These are phyloP conservation scores for Acridotheres tristis DNA, from an alignment of 2,797 vertebrate genomes.

Conservation along the genomic window DNA sequence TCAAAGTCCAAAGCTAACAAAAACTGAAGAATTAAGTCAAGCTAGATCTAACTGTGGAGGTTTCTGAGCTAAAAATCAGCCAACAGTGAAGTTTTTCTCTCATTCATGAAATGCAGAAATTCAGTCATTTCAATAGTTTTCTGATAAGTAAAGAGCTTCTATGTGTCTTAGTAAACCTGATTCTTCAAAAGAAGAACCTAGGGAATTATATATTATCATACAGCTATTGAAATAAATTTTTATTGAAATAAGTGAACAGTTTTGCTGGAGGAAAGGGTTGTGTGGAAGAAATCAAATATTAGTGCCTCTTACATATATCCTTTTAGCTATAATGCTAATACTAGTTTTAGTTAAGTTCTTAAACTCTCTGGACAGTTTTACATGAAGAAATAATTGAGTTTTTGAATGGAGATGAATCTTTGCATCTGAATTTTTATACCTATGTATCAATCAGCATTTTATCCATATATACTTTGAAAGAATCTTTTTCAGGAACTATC, in stretches of 20 bases:
- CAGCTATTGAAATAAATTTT: neutral
- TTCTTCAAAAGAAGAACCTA: neutral
- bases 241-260: neutral
- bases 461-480: neutral
- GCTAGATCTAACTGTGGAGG: neutral
- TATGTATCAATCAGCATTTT: neutral
- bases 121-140: neutral
- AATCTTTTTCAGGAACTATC: neutral
- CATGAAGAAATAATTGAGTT: neutral
- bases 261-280: neutral
- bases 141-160: neutral
- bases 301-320: neutral
- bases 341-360: neutral
- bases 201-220: neutral
- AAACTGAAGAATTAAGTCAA: neutral
- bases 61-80: neutral
- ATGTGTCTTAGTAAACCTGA: neutral
- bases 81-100: neutral
- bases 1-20: neutral
- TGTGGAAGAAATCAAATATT: neutral
- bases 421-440: neutral
- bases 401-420: neutral
- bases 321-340: neutral
- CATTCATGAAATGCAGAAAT: neutral
- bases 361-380: neutral